Conservation (phyloP, 1,140 invertebrate genomes). For the Acromyrmex echinatior region DNA sequence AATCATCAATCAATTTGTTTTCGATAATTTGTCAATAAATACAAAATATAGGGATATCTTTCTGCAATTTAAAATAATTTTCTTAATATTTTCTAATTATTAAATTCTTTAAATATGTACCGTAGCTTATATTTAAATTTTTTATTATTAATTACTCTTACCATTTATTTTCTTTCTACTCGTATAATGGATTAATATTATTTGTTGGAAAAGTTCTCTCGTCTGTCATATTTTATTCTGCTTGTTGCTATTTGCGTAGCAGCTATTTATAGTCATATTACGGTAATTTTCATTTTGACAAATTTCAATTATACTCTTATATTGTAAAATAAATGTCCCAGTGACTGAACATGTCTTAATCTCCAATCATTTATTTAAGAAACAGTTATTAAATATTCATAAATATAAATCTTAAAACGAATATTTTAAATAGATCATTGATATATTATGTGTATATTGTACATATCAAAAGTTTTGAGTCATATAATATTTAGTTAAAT, state of each 20-base stretch:
- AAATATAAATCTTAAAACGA: too few species aligned
- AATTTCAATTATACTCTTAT: not conserved
- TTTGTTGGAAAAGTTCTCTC: slow-evolving; percentile 1
- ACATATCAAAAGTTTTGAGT: too few species aligned
- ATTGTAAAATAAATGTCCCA: too few species aligned
- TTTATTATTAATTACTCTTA: not conserved
- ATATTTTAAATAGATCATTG: too few species aligned
- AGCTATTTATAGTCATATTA: not conserved
- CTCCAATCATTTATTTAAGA: too few species aligned
- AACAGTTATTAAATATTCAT: too few species aligned
- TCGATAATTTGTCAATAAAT: slow-evolving; percentile 2
- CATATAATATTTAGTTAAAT: too few species aligned
- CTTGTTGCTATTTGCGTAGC: not conserved
- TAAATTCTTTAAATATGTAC: not conserved
- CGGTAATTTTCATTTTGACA: slow-evolving; percentile 2
- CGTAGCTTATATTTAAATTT: not conserved
- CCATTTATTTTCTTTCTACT: not conserved
- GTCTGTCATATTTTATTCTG: slow-evolving; percentile 4
- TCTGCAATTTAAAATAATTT: not conserved
- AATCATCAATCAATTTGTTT: not conserved
- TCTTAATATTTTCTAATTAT: not conserved
- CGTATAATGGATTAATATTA: slow-evolving; percentile 2
- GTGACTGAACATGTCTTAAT: too few species aligned
- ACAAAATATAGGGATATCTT: not conserved
- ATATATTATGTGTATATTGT: too few species aligned